These are phyloP conservation scores for Acrocera orbiculus DNA, from an alignment of 2,888 invertebrate species.

Conservation along the genomic window DNA sequence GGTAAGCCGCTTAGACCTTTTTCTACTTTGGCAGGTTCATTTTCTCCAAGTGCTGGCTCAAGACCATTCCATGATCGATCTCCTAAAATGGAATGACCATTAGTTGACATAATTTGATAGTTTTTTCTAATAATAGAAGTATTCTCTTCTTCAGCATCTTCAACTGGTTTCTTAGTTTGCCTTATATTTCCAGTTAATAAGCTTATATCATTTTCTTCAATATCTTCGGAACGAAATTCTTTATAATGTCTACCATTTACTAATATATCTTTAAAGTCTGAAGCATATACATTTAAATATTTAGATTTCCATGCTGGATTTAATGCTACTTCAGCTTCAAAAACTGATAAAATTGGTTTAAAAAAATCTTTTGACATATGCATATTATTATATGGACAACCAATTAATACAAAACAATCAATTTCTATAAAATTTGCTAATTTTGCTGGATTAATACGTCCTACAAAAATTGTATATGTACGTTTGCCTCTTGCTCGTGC, in stretches of 20 bases:
- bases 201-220: slow-evolving; percentile 45
- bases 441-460: slow-evolving; percentile 87
- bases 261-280: slow-evolving; percentile 58
- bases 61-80: slow-evolving; percentile 70
- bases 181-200: slow-evolving; percentile 56
- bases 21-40: slow-evolving; percentile 45
- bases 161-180: slow-evolving; percentile 7
- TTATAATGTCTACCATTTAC: slow-evolving; percentile 40
- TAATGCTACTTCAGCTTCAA: slow-evolving; percentile 74
- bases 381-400: slow-evolving; percentile 80
- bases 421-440: slow-evolving; percentile 83
- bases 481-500: slow-evolving; percentile 65
- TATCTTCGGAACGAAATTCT: slow-evolving; percentile 31
- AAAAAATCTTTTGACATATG: slow-evolving; percentile 72
- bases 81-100: slow-evolving; percentile 25
- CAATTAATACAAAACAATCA: slow-evolving; percentile 79
- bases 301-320: slow-evolving; percentile 36
- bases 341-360: slow-evolving; percentile 79
- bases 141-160: not conserved
- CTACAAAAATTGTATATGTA: slow-evolving; percentile 80
- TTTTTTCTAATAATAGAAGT: slow-evolving; percentile 19
- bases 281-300: slow-evolving; percentile 42
- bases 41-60: slow-evolving; percentile 61
- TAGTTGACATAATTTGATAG: slow-evolving; percentile 21
- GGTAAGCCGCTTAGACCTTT: slow-evolving; percentile 66